These are phyloP conservation scores for Tenrec ecaudatus DNA, from an alignment of 2,113 vertebrate species.

Conservation along the genomic window DNA sequence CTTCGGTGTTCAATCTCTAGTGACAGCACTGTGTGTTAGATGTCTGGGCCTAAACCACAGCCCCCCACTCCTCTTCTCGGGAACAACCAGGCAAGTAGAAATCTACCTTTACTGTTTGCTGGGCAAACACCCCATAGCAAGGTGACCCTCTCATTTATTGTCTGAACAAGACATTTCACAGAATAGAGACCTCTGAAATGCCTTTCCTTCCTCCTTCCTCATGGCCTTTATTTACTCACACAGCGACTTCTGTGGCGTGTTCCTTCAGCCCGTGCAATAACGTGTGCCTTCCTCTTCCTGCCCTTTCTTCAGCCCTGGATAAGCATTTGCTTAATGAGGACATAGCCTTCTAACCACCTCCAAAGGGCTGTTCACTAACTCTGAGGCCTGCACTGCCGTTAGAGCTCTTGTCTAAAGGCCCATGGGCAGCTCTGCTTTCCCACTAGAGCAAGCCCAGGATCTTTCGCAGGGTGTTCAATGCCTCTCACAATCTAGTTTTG, in stretches of 20 bases:
- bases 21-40: background rate
- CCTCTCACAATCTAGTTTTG: background rate
- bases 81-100: background rate
- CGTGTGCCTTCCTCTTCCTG: background rate
- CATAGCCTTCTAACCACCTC: background rate
- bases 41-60: background rate
- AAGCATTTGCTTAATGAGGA: background rate
- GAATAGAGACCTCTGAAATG: background rate
- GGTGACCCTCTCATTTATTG: background rate
- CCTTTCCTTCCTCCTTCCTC: background rate
- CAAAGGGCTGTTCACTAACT: background rate
- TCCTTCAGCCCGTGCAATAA: background rate
- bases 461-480: background rate
- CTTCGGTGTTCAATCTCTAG: background rate
- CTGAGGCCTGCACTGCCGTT: fast-evolving
- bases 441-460: background rate
- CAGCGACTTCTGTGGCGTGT: background rate
- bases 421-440: background rate
- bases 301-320: background rate
- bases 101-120: background rate
- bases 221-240: background rate
- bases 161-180: background rate
- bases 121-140: background rate
- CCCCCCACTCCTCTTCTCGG: background rate
- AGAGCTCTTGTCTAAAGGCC: background rate